A percentile compares a stretch with the other conserved stretches of the same genome.
These are phyloP conservation scores for Pimephales promelas DNA, from an alignment of 2,113 vertebrate genomes.

Conservation along the genomic window DNA sequence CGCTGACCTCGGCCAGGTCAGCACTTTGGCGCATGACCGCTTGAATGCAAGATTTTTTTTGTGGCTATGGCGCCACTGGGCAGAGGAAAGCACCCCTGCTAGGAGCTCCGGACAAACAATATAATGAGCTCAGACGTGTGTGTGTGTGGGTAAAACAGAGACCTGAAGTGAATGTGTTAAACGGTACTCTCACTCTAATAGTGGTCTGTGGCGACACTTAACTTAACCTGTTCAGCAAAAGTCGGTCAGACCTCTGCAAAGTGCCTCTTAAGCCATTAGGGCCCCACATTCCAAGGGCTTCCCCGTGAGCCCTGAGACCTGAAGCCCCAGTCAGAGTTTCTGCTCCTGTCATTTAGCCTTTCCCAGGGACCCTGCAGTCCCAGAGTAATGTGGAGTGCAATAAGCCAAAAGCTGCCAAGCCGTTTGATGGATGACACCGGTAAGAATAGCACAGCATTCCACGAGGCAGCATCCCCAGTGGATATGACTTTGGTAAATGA, in stretches of 20 bases:
- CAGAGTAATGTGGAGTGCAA: constrained; percentile 44
- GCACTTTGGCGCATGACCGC: neutral
- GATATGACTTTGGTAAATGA: constrained; percentile 58
- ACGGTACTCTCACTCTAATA: neutral
- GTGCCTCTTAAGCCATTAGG: constrained; percentile 36
- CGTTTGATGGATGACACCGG: constrained; percentile 50
- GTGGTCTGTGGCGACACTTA: constrained; percentile 4
- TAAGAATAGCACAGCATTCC: constrained; percentile 50
- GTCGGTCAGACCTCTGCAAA: constrained; percentile 14
- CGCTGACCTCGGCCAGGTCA: constrained; percentile 47
- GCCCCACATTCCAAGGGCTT: constrained; percentile 18
- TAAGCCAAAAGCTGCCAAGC: constrained; percentile 50
- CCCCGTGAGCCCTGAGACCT: constrained; percentile 13
- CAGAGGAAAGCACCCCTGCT: constrained; percentile 37
- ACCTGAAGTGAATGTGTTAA: constrained; percentile 15
- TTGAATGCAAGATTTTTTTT: constrained; percentile 17
- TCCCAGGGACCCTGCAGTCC: constrained; percentile 23
- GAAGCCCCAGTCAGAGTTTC: constrained; percentile 12
- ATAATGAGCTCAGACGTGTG: constrained; percentile 35
- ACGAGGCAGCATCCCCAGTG: constrained; percentile 45
- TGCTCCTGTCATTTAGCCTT: constrained; percentile 48
- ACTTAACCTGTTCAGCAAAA: constrained; percentile 34
- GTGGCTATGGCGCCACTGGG: constrained; percentile 15
- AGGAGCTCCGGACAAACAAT: constrained; percentile 40
- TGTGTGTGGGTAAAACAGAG: neutral